These are phyloP conservation scores for Neodiprion fabricii DNA, from an alignment of 1,140 invertebrate genomes.

Conservation along the genomic window DNA sequence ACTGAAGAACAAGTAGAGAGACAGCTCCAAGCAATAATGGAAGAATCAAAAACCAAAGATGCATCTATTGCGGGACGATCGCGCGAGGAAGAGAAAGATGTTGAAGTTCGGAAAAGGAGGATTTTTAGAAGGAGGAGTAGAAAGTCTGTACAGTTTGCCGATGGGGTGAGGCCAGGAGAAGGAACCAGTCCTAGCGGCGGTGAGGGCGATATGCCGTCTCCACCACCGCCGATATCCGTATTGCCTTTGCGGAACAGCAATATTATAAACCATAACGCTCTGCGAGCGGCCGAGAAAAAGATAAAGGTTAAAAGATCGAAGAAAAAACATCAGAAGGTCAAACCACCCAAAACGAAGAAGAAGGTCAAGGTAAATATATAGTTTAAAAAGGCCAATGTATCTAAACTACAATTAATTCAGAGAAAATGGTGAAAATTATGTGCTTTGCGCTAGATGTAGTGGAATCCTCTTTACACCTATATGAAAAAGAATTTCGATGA, in stretches of 20 bases:
- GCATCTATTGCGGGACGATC: conserved; percentile 3
- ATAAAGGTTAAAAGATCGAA: conserved; percentile 59
- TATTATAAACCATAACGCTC: conserved; percentile 14
- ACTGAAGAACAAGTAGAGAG: background rate
- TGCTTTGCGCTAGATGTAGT: too few relatives aligned
- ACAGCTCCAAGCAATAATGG: background rate
- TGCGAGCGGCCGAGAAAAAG: conserved; percentile 56
- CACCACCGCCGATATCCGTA: conserved; percentile 61
- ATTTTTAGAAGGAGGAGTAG: conserved; percentile 35
- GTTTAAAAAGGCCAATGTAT: conserved; percentile 18
- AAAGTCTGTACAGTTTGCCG: conserved; percentile 69
- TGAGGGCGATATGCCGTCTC: conserved; percentile 68
- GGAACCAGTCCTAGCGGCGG: conserved; percentile 70
- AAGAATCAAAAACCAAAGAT: conserved; percentile 2
- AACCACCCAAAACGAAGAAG: conserved; percentile 60
- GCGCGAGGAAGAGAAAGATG: conserved; percentile 28
- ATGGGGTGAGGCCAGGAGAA: conserved; percentile 70
- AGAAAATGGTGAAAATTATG: background rate
- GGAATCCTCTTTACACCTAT: too few relatives aligned
- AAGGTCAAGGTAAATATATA: conserved; percentile 60
- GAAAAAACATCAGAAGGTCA: conserved; percentile 58
- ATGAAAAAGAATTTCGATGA: background rate
- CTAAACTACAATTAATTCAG: conserved; percentile 20
- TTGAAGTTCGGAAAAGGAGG: conserved; percentile 18
- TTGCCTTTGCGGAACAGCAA: conserved; percentile 43